Percentiles rank a stretch among this genome's conserved stretches.
Evolutionary conservation across 2,113 vertebrate genomes (phyloP).

Genomic region (Hiodon tergisus): DNA sequence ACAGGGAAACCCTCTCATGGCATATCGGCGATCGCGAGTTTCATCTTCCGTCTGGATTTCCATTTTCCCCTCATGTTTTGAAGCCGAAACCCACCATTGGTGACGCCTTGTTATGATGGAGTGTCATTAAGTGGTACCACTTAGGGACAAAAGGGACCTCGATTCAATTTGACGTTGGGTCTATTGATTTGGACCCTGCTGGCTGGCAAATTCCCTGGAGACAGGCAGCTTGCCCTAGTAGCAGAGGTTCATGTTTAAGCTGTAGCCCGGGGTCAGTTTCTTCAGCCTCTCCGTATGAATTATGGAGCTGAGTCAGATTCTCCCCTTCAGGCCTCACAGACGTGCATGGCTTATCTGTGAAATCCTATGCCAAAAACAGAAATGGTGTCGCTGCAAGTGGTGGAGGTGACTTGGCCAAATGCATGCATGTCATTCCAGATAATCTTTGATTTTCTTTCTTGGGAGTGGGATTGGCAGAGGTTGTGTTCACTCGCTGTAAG

Average conservation of each 20-base stretch:
- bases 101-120: slow-evolving; percentile 43
- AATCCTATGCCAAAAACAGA: slow-evolving; percentile 48
- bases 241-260: slow-evolving; percentile 38
- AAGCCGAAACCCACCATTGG: background rate
- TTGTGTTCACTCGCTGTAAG: slow-evolving; percentile 53
- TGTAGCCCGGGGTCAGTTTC: slow-evolving; percentile 38
- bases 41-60: too few relatives aligned
- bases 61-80: background rate
- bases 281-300: slow-evolving; percentile 32
- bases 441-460: slow-evolving; percentile 43
- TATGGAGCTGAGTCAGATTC: slow-evolving; percentile 18
- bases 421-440: slow-evolving; percentile 45
- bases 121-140: slow-evolving; percentile 50
- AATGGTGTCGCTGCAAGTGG: slow-evolving; percentile 55
- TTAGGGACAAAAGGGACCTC: slow-evolving; percentile 62
- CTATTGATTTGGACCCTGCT: slow-evolving; percentile 55
- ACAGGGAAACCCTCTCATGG: background rate
- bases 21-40: background rate
- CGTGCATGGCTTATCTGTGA: slow-evolving; percentile 35
- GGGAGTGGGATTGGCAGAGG: slow-evolving; percentile 33
- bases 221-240: slow-evolving; percentile 47
- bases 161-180: slow-evolving; percentile 62
- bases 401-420: slow-evolving; percentile 49
- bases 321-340: slow-evolving; percentile 21
- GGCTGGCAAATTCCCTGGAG: slow-evolving; percentile 40